Evolutionary conservation across 2,797 vertebrate genomes (phyloP).

Genomic region (Crenuchus spilurus): DNA sequence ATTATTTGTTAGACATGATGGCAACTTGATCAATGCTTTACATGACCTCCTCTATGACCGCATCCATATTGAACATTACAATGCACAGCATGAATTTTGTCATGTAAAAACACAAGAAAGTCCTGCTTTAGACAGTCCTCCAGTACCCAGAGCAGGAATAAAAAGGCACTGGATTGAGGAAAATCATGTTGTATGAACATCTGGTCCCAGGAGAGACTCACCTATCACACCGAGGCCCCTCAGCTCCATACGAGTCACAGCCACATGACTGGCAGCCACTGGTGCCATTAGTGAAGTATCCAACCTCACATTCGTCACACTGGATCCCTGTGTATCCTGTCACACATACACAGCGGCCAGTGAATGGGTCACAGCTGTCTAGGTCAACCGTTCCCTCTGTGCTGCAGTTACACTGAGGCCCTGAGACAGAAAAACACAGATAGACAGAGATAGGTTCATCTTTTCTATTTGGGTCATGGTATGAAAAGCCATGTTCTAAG

Average conservation of each 20-base stretch:
- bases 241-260: slow-evolving; percentile 59
- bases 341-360: slow-evolving; percentile 57
- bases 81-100: too few relatives aligned
- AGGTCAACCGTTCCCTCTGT: slow-evolving; percentile 46
- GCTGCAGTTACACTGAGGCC: slow-evolving; percentile 62
- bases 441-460: neutral
- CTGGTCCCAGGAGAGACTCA: slow-evolving; percentile 12
- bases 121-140: too few relatives aligned
- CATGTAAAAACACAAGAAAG: too few relatives aligned
- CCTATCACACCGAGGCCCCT: slow-evolving; percentile 53
- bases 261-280: slow-evolving; percentile 55
- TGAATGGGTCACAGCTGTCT: slow-evolving; percentile 50
- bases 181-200: neutral
- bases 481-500: too few relatives aligned
- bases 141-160: neutral
- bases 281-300: slow-evolving; percentile 56
- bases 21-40: too few relatives aligned
- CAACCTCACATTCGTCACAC: slow-evolving; percentile 55
- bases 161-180: neutral
- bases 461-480: too few relatives aligned
- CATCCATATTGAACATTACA: too few relatives aligned
- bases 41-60: too few relatives aligned
- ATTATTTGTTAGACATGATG: too few relatives aligned
- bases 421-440: slow-evolving; percentile 22
- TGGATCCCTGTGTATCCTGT: slow-evolving; percentile 53